Evolutionary conservation across 2,113 vertebrate genomes (phyloP).

Genomic region (Pseudopipra pipra): DNA sequence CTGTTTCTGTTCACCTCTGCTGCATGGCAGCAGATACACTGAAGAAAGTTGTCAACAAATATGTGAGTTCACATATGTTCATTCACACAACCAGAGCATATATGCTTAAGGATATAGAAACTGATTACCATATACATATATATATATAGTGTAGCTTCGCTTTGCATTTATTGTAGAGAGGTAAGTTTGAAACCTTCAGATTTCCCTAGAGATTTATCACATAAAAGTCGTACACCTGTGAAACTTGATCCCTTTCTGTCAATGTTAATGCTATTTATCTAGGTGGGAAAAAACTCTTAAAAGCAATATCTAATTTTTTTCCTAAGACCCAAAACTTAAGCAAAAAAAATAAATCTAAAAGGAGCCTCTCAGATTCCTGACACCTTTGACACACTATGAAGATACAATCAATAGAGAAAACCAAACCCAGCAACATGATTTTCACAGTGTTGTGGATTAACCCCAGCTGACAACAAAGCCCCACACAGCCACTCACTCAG

Average conservation of each 20-base stretch:
- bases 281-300: fast-evolving
- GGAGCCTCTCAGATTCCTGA: background rate
- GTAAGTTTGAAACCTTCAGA: background rate
- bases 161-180: background rate
- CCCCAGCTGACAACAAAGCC: background rate
- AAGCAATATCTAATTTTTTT: background rate
- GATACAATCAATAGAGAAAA: background rate
- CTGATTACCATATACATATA: background rate
- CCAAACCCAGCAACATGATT: background rate
- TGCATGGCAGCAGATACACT: background rate
- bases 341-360: background rate
- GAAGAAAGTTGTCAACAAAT: background rate
- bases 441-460: background rate
- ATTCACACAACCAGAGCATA: background rate
- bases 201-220: background rate
- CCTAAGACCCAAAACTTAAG: background rate
- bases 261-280: background rate
- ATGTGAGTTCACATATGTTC: fast-evolving
- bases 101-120: background rate
- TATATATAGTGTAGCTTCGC: background rate
- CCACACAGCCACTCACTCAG: background rate
- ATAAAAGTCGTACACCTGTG: background rate
- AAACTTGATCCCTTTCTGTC: background rate
- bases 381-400: background rate
- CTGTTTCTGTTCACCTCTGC: background rate